phyloP scores from a whole-genome alignment of 2,113 vertebrate species.

The Phyllostomus hastatus region DNA sequence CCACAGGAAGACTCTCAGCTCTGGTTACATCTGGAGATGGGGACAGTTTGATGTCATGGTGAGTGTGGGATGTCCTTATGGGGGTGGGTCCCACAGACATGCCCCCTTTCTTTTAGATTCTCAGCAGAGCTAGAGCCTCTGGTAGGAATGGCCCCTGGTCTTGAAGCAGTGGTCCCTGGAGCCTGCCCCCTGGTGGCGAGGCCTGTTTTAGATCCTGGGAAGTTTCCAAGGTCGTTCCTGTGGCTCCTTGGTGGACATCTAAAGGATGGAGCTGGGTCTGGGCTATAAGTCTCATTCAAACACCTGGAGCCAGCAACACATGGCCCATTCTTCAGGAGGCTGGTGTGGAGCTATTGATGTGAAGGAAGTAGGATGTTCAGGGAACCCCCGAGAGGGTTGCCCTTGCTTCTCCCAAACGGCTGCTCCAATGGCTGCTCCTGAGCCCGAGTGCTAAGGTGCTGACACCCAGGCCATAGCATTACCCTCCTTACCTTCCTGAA shows the following conservation, averaged over 20 bases:
- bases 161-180: neutral
- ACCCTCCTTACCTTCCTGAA: rapidly evolving
- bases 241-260: neutral
- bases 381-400: neutral
- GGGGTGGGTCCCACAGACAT: neutral
- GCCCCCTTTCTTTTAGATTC: neutral
- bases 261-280: neutral
- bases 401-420: neutral
- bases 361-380: neutral
- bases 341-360: neutral
- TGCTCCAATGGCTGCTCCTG: neutral
- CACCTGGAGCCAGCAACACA: neutral
- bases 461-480: neutral
- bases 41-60: neutral
- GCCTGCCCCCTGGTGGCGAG: neutral
- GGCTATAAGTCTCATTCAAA: neutral
- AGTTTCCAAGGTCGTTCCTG: neutral
- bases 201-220: neutral
- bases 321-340: neutral
- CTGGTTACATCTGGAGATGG: neutral
- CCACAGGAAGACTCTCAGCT: neutral
- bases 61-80: neutral
- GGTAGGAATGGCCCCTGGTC: neutral
- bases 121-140: neutral
- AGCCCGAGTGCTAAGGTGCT: neutral